Evolutionary conservation across 1,140 invertebrate genomes (phyloP).

Genomic region (Harpegnathos saltator): DNA sequence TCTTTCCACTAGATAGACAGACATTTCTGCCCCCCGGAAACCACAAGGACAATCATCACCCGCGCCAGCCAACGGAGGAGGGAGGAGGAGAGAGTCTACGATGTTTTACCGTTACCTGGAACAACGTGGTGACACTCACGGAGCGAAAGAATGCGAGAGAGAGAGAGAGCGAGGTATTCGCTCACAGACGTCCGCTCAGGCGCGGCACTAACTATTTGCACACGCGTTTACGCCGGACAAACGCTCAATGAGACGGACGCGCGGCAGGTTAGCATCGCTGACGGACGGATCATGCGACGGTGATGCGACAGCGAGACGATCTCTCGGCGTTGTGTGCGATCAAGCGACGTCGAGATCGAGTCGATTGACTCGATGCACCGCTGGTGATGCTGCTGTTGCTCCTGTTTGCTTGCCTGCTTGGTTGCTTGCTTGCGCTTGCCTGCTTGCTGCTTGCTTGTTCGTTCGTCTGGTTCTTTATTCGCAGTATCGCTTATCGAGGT

Average conservation of each 20-base stretch:
- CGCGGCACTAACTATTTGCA: background rate
- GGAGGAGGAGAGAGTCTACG: background rate
- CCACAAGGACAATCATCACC: constrained; percentile 24
- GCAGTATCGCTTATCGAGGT: no score
- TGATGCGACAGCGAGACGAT: background rate
- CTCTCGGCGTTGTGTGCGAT: no score
- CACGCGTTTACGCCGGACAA: constrained; percentile 4
- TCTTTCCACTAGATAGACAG: background rate
- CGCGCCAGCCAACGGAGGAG: background rate
- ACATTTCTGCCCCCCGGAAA: constrained; percentile 15
- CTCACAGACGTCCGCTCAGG: background rate
- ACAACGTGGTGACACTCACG: no score
- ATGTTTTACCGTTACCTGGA: constrained; percentile 9
- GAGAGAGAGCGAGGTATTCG: no score
- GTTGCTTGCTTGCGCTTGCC: no score
- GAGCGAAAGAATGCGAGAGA: no score
- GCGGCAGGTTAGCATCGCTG: constrained; percentile 22
- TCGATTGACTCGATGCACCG: no score
- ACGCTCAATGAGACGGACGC: background rate
- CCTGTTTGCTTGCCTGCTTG: no score
- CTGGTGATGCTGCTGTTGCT: no score
- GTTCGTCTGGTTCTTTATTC: no score
- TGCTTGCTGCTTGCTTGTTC: no score
- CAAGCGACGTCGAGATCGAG: no score
- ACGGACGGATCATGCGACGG: background rate